Evolutionary conservation across 2,797 vertebrate species (phyloP).

Genomic region (Bradypus variegatus): DNA sequence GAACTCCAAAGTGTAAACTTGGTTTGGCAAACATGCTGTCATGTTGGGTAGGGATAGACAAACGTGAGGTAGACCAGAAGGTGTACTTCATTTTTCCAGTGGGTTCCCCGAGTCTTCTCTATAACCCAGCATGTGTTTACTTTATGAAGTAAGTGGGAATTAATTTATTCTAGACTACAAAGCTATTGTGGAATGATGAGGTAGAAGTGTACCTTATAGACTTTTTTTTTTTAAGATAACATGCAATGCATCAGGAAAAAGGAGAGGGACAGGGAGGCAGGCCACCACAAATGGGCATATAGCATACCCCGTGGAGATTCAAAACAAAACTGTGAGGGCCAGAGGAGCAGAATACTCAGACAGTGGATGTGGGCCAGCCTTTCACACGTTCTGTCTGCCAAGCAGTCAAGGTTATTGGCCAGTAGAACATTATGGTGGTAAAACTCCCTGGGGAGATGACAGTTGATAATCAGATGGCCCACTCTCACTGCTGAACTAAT

Average conservation of each 20-base stretch:
- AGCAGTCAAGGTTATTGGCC: not conserved
- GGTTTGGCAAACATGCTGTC: not conserved
- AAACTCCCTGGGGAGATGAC: not conserved
- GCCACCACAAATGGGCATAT: not conserved
- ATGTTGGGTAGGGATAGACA: not conserved
- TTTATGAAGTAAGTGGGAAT: not conserved
- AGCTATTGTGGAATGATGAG: not conserved
- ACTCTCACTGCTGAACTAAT: slow-evolving; percentile 1
- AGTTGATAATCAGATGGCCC: not conserved
- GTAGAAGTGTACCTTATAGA: not conserved
- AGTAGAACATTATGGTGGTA: not conserved
- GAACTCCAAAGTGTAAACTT: not conserved
- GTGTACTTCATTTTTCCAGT: not conserved
- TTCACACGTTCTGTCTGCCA: not conserved
- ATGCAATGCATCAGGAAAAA: not conserved
- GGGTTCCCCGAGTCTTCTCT: not conserved
- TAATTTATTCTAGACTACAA: not conserved
- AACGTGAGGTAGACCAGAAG: not conserved
- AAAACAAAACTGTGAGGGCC: not conserved
- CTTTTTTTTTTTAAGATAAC: not conserved
- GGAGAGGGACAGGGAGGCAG: not conserved
- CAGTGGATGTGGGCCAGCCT: not conserved
- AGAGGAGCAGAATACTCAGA: not conserved
- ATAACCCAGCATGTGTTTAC: not conserved
- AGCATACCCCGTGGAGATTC: rapidly evolving